Evolutionary conservation across 2,113 vertebrate species (phyloP), one percentile per base, ranked within the genome.

Genomic region (Bubo bubo): DNA sequence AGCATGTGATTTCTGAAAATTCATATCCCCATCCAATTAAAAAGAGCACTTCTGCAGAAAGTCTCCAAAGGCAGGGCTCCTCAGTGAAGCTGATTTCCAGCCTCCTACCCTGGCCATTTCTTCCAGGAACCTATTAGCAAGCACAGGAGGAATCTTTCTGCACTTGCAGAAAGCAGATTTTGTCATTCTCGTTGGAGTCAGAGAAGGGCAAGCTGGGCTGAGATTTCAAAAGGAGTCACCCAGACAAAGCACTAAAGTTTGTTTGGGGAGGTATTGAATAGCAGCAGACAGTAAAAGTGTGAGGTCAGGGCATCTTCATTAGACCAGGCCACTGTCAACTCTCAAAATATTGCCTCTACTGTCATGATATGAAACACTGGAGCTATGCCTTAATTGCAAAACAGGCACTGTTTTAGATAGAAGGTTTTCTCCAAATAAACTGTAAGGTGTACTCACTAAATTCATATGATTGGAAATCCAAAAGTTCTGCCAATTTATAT

Each of bases 1-100:
- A 92, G 22, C 39, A 71, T 59, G 19, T 52, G 53, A 87, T 81
- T 73, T 60, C 79, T 86, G 34, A n/a, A 74, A 77, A 70, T 93
- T 95, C 91, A 79, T 81, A 89, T 91, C 79, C 52, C 9, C 14
- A 41, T 53, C 35, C 73, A 93, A 84, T 91, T 92, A 92, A 95
- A 91, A 86, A 10, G 10, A 30, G 35, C 2, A 5, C 26, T 85
- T 73, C 34, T 56, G 45, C 53, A 83, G 90, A 74, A 91, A 76
- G 24, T 72, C 34, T 81, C 56, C n/a, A 72, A 50, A 88, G 75
- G 28, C 52, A 88, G 11, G 20, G 22, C 50, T 93, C 50, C 66
- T 73, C 41, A 27, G 41, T 37, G 68, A 81, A 84, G 35, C 6
- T 23, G 8, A 72, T 79, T 86, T 74, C 34, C 68, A 89, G 30